Evolutionary conservation across 2,797 vertebrate genomes (phyloP), one percentile per base, ranked within the genome.

Genomic region (Aplochiton taeniatus): DNA sequence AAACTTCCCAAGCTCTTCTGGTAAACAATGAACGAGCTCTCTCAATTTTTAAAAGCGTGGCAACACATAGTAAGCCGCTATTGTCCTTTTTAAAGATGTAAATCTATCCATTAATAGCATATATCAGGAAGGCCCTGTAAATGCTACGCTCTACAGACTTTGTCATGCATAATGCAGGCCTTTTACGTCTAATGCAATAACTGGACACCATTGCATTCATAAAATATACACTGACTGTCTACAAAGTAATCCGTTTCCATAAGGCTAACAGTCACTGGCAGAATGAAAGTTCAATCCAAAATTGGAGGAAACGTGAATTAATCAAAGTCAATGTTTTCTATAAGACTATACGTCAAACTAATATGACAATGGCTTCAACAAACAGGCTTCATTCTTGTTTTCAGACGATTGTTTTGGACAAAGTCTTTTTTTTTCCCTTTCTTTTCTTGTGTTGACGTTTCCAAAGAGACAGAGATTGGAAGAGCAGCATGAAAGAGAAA

Each of bases 181-280:
- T 78, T 62, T 58, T 54, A 68, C 61, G 43, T 77, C 69, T 72
- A 60, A 79, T 67, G 61, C 53, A 60, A 50, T 69, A 74, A 77
- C 54, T 56, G 70, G 52, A 19, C 73, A 63, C 52, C n/a, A 50
- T 18, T 58, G 65, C 51, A 83, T 86, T 47, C 85, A 85, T 80
- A 83, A 86, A 83, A 83, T 64, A 83, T 78, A 65, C 12, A 41
- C 7, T 7, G 2, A 53, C 65, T 14, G 81, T 82, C 76, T n/a
- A n/a, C n/a, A n/a, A n/a, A n/a, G n/a, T n/a, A n/a, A n/a, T n/a
- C n/a, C n/a, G n/a, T n/a, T n/a, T n/a, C n/a, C n/a, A n/a, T n/a
- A n/a, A n/a, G n/a, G n/a, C n/a, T n/a, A n/a, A n/a, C n/a, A n/a
- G n/a, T n/a, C n/a, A n/a, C n/a, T n/a, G n/a, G n/a, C n/a, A n/a